These are phyloP conservation scores for Arbacia lixula DNA, from an alignment of 53 echinoderm and acorn worm species.

Conservation along the genomic window DNA sequence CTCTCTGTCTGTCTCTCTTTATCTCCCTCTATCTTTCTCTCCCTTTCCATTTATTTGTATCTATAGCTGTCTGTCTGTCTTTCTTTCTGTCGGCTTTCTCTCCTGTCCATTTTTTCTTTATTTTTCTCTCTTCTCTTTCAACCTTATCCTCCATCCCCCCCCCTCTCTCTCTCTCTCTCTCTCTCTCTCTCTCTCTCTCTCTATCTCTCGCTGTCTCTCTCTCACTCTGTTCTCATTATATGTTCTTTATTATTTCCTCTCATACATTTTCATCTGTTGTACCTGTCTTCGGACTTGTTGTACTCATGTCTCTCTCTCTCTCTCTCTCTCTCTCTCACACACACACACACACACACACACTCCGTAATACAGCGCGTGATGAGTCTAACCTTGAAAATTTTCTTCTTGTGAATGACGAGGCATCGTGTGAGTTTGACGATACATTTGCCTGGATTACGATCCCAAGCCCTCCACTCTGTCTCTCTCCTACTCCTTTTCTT, in stretches of 20 bases:
- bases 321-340: neutral
- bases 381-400: neutral
- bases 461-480: neutral
- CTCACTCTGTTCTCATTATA: neutral
- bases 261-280: neutral
- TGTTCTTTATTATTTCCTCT: neutral
- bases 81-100: too few relatives aligned
- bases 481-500: neutral
- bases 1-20: too few relatives aligned
- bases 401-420: slow-evolving; percentile 19
- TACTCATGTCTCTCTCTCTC: neutral
- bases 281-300: neutral
- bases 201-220: neutral
- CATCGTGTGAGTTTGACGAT: slow-evolving; percentile 14
- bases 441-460: neutral
- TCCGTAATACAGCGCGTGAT: neutral
- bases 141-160: too few relatives aligned
- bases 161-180: neutral
- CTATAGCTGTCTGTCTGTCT: too few relatives aligned
- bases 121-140: too few relatives aligned
- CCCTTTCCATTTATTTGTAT: too few relatives aligned
- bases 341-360: neutral
- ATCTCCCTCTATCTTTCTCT: too few relatives aligned
- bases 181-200: neutral
- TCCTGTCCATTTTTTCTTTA: too few relatives aligned